Percentiles rank a stretch among this genome's conserved stretches.
phyloP scores from a whole-genome alignment of 2,888 invertebrate species.

The Metalampra italica region DNA sequence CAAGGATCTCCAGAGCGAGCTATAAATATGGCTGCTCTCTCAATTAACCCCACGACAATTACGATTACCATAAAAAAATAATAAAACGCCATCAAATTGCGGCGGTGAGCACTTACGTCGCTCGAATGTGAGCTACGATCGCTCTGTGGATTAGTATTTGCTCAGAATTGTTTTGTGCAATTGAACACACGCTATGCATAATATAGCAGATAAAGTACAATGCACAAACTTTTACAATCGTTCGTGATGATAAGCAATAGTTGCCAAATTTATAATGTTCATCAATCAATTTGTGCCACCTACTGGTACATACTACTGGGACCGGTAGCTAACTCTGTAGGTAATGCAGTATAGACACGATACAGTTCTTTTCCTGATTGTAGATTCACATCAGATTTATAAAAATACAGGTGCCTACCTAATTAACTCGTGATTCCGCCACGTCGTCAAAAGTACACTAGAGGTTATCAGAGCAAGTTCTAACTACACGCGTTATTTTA shows the following conservation, averaged over 20 bases:
- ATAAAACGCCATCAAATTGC: conserved; percentile 63
- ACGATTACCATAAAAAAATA: conserved; percentile 69
- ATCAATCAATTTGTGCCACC: too few relatives aligned
- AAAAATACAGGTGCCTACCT: too few relatives aligned
- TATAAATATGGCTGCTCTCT: conserved; percentile 61
- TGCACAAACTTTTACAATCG: background rate
- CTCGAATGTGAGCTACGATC: conserved; percentile 31
- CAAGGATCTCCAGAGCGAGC: conserved; percentile 46
- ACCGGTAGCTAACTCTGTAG: too few relatives aligned
- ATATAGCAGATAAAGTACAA: conserved; percentile 10
- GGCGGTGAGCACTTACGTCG: conserved; percentile 38
- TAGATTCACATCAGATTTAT: too few relatives aligned
- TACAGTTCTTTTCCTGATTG: too few relatives aligned
- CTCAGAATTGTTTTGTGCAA: conserved; percentile 27
- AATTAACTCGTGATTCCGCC: too few relatives aligned
- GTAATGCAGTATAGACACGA: too few relatives aligned
- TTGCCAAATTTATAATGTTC: background rate
- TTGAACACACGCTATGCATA: background rate
- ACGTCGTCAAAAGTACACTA: too few relatives aligned
- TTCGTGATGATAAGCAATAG: background rate
- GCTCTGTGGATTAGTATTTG: conserved; percentile 39
- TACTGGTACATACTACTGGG: too few relatives aligned
- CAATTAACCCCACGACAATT: conserved; percentile 65
- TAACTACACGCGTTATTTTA: background rate
- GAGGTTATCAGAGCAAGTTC: too few relatives aligned